Conservation (phyloP, 2,797 vertebrate species). For the Peromyscus aztecus region DNA sequence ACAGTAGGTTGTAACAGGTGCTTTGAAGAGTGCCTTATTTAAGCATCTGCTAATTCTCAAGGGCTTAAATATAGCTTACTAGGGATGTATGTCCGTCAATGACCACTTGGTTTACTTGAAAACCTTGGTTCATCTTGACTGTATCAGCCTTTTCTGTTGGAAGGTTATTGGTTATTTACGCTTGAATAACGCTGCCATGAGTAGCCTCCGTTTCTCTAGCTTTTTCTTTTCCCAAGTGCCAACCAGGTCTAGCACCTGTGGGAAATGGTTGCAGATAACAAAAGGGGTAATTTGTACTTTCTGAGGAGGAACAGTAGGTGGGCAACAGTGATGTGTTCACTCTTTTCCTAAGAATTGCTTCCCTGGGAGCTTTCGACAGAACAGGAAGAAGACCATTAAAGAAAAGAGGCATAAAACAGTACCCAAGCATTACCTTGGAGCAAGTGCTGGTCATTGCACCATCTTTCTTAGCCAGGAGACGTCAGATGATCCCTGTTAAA, state of each 20-base stretch:
- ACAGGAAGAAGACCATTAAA: neutral
- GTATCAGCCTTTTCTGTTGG: slow-evolving; percentile 11
- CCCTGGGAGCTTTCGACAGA: neutral
- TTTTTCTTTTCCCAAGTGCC: neutral
- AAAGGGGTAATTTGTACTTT: neutral
- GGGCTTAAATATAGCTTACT: neutral
- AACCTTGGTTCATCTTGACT: slow-evolving; percentile 45
- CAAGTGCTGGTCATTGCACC: slow-evolving; percentile 6
- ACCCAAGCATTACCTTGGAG: neutral
- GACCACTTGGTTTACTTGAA: neutral
- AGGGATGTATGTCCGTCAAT: neutral
- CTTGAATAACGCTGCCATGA: slow-evolving; percentile 9
- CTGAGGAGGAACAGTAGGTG: neutral
- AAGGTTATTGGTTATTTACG: slow-evolving; percentile 11
- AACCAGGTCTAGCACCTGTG: slow-evolving; percentile 6
- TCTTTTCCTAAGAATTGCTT: neutral
- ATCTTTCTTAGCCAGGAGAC: neutral
- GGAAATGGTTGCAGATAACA: neutral
- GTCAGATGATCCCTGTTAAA: slow-evolving; percentile 30
- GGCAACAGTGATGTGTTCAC: neutral
- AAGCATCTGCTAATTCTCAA: neutral
- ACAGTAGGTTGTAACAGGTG: neutral
- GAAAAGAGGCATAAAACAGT: neutral
- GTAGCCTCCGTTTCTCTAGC: neutral
- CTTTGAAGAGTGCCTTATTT: slow-evolving; percentile 48